phyloP scores from a whole-genome alignment of 2,888 invertebrate species.

The Drosophila recens region DNA sequence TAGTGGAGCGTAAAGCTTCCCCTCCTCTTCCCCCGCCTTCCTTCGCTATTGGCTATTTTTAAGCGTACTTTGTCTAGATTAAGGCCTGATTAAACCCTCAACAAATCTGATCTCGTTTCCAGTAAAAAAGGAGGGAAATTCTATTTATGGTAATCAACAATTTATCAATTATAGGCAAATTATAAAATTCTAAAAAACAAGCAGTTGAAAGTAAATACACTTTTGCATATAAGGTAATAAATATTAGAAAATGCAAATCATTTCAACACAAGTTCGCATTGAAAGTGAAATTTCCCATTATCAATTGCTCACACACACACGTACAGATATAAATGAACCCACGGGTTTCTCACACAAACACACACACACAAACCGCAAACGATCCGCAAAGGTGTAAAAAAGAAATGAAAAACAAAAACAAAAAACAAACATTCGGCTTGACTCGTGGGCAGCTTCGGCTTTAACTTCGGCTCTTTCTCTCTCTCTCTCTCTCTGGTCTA shows the following conservation, averaged over 20 bases:
- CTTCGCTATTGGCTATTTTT: conserved; percentile 28
- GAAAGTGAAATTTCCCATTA: conserved; percentile 38
- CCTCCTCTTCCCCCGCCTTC: not conserved
- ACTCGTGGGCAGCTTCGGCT: conserved; percentile 11
- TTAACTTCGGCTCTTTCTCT: not conserved
- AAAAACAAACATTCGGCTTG: conserved; percentile 6
- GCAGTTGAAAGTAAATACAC: not conserved
- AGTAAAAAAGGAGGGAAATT: not conserved
- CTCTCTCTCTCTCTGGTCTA: conserved; percentile 5
- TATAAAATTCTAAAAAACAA: not conserved
- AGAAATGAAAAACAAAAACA: not conserved
- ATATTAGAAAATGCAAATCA: conserved; percentile 28
- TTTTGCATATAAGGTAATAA: conserved; percentile 6
- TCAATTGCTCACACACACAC: conserved; percentile 29
- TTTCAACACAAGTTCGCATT: conserved; percentile 3
- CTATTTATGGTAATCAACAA: not conserved
- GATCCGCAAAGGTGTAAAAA: conserved; percentile 10
- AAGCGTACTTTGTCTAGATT: conserved; percentile 20
- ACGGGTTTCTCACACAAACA: conserved; percentile 3
- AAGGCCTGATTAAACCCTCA: conserved; percentile 3
- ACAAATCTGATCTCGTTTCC: conserved; percentile 18
- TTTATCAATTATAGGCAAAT: not conserved
- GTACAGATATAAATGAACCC: conserved; percentile 3
- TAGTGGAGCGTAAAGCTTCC: conserved; percentile 63
- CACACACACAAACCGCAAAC: conserved; percentile 2